Base-by-base conservation (phyloP, 2,888 invertebrate species). In the Zygaena filipendulae region DNA sequence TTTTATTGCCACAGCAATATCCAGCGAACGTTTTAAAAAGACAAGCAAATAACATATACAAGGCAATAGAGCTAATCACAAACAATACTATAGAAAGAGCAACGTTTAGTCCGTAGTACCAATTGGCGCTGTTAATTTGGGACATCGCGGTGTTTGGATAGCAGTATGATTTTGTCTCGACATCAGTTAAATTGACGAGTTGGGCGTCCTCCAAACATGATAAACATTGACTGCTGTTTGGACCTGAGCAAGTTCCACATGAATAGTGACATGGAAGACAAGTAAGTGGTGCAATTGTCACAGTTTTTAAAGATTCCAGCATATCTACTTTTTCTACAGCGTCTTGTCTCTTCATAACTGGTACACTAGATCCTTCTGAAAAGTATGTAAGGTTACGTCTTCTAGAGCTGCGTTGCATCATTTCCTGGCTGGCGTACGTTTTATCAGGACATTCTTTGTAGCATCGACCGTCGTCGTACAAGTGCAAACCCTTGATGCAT, bases 241-340 rank as follows among this genome's bases (percentile, higher is more conserved):
- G 85, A 6, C 90, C 90, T 4, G 68, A 61, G 51, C 91, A 91
- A 6, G 80, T 77, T 32, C 81, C 80, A 56, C 91, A 91, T n/a
- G 86, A 83, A 57, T 91, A 90, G 64, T 91, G 90, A 54, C 91
- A 91, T 14, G 75, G 66, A 2, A 84, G 62, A 51, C 91, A 91
- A 27, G 75, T 66, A 14, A 61, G 59, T 4, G 71, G 74, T 18
- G 54, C 42, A 45, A 55, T 58, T 13, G 50, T 40, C 20, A 21
- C 13, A 27, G 57, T 53, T 26, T 39, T 43, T n/a, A 36, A 27
- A 11, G 58, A 43, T 42, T 66, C 64, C 49, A 16, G 4, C 62
- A 79, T 63, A 39, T 75, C 77, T 21, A 59, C 35, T 20, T 72
- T 72, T 46, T 79, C 75, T 7, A 47, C 39, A 13, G 70, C 58